Evolutionary conservation across 35 echinoderm and acorn worm species (phyloP).

Genomic region (Apostichopus parvimensis): DNA sequence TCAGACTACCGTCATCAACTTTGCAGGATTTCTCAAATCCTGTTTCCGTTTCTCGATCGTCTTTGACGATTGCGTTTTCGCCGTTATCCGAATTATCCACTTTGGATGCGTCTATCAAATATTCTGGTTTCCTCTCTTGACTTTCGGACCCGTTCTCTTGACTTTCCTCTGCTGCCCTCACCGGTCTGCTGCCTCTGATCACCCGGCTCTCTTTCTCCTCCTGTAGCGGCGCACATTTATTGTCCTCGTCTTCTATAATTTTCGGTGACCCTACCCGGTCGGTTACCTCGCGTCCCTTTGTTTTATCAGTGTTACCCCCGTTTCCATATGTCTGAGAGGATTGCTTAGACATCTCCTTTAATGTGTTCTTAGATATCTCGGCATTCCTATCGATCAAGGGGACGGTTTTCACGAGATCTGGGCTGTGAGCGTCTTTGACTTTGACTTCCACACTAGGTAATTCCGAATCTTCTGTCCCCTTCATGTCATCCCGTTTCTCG

Average conservation of each 20-base stretch:
- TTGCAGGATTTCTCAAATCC: neutral
- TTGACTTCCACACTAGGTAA: neutral
- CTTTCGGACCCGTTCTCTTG: neutral
- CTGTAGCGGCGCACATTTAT: neutral
- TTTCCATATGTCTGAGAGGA: neutral
- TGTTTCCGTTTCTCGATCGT: neutral
- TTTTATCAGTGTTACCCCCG: neutral
- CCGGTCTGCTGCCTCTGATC: too few relatives aligned
- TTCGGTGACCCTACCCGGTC: neutral
- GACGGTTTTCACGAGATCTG: neutral
- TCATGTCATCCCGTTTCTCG: constrained; percentile 15
- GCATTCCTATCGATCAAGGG: neutral
- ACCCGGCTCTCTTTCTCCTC: neutral
- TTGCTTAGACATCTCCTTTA: neutral
- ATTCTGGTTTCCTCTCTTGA: neutral
- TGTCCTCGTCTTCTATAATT: neutral
- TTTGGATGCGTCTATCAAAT: neutral
- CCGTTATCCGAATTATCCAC: neutral
- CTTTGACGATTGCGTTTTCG: neutral
- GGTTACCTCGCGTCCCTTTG: neutral
- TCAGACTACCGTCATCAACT: neutral
- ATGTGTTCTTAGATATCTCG: neutral
- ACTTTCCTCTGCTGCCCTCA: neutral
- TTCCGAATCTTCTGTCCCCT: neutral
- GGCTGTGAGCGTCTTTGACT: neutral